Conservation (phyloP, 2,113 vertebrate species). For the Nanorana parkeri region DNA sequence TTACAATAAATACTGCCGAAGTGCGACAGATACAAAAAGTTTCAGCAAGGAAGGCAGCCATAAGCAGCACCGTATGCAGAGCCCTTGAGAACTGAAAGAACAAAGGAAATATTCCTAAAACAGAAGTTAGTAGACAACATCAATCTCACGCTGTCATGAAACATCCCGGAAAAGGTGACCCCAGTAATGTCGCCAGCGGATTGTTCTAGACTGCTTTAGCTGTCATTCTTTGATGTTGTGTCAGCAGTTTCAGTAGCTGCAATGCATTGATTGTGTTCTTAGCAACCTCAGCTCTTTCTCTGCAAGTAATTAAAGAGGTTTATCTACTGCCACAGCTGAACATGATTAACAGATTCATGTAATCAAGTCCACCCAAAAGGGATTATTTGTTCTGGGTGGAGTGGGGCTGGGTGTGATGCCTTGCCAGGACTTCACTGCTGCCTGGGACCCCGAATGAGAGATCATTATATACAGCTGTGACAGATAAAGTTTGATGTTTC, state of each 20-base stretch:
- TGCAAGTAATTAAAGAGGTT: slow-evolving; percentile 28
- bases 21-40: too few relatives aligned
- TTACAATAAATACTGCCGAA: too few relatives aligned
- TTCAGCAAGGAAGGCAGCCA: too few relatives aligned
- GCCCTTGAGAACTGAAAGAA: neutral
- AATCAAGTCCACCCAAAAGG: too few relatives aligned
- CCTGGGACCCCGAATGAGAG: too few relatives aligned
- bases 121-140: neutral
- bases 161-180: slow-evolving; percentile 45
- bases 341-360: too few relatives aligned
- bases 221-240: slow-evolving; percentile 41
- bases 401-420: too few relatives aligned
- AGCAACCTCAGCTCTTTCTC: slow-evolving; percentile 43
- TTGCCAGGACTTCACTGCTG: too few relatives aligned
- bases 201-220: slow-evolving; percentile 37
- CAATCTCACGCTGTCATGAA: slow-evolving; percentile 26
- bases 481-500: too few relatives aligned
- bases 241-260: slow-evolving; percentile 38
- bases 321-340: too few relatives aligned
- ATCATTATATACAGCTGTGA: too few relatives aligned
- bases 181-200: slow-evolving; percentile 20
- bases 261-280: slow-evolving; percentile 35
- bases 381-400: too few relatives aligned
- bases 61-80: neutral
- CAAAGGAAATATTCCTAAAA: slow-evolving; percentile 1